A percentile compares a stretch with the other conserved stretches of the same genome.
Conservation (phyloP, 2,888 invertebrate species). For the Acronicta alni region DNA sequence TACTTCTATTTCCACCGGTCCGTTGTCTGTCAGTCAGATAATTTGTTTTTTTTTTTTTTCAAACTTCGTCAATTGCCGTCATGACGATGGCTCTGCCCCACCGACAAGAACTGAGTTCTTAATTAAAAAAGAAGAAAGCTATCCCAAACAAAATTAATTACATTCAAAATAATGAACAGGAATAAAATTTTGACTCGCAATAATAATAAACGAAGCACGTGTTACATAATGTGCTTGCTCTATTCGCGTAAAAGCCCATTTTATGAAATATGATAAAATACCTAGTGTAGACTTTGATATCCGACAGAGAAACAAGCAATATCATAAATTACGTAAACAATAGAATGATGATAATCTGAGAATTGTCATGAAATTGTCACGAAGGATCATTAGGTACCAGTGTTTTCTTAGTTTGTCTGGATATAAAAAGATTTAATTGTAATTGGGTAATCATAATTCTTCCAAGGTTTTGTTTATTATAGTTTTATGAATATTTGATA, state of each 20-base stretch:
- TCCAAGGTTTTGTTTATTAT: conserved; percentile 22
- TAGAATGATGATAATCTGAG: conserved; percentile 28
- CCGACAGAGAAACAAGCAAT: not conserved
- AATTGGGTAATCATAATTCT: conserved; percentile 8
- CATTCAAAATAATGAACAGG: too few relatives aligned
- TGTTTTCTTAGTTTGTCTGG: conserved; percentile 11
- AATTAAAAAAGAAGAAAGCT: too few relatives aligned
- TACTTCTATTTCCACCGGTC: too few relatives aligned
- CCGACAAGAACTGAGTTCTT: too few relatives aligned
- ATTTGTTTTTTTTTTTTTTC: too few relatives aligned
- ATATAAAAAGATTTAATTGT: conserved; percentile 14
- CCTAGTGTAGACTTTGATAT: not conserved
- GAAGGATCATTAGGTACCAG: conserved; percentile 14
- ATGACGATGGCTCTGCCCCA: too few relatives aligned
- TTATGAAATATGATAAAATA: not conserved
- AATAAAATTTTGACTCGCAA: too few relatives aligned
- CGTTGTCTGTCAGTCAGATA: too few relatives aligned
- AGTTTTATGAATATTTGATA: too few relatives aligned
- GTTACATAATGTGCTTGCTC: not conserved
- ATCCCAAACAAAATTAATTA: too few relatives aligned
- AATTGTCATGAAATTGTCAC: conserved; percentile 19
- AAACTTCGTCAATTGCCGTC: too few relatives aligned
- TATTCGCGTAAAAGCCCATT: not conserved
- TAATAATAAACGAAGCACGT: not conserved
- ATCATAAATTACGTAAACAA: conserved; percentile 31